Base-by-base conservation (phyloP, 2,113 vertebrate species). In the Hoplias malabaricus region DNA sequence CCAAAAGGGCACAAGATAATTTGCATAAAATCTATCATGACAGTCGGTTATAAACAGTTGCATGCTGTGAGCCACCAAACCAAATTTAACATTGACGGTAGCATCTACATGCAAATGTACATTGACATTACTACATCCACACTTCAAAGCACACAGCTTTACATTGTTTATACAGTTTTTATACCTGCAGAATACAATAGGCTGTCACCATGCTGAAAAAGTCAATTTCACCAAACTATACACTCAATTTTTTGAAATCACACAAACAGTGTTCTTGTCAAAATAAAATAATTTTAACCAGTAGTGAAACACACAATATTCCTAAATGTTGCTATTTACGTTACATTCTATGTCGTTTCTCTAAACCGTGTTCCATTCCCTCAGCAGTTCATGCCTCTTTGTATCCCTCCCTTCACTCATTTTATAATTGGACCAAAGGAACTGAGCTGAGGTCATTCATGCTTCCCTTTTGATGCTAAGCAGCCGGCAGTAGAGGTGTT, bases 401-500 rank as follows among this genome's bases (percentile, higher is more conserved):
- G 40, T 62, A 48, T 38, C 67, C 34, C 31, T 78, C 42, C 42
- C 54, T 36, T 78, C 75, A 50, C 75, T 78, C 75, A 36, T 21
- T 33, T 62, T 63, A 65, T 69, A 82, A 82, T 73, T 61, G 63
- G 40, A 56, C 62, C 27, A 40, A 27, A 61, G 70, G 61, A 74
- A 63, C 36, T 31, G 40, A 65, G 31, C 67, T 27, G 38, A 46
- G 61, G 53, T 79, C 29, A 75, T 79, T 78, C 38, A 38, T 43
- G 33, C 34, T 46, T 53, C 56, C 19, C 38, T 61, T 59, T 73
- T 84, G 78, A 79, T 77, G 73, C 63, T 73, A 66, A 73, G 73
- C 56, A 78, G 76, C 48, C 62, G 61, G 67, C 73, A 66, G 53
- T 14, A 2, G 61, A 71, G 69, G 77, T 79, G 79, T 57, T 80